Percentiles rank a stretch among this genome's conserved stretches.
These are phyloP conservation scores for Pogonognathellus flavescens DNA, from an alignment of 1,140 invertebrate genomes.

Conservation along the genomic window DNA sequence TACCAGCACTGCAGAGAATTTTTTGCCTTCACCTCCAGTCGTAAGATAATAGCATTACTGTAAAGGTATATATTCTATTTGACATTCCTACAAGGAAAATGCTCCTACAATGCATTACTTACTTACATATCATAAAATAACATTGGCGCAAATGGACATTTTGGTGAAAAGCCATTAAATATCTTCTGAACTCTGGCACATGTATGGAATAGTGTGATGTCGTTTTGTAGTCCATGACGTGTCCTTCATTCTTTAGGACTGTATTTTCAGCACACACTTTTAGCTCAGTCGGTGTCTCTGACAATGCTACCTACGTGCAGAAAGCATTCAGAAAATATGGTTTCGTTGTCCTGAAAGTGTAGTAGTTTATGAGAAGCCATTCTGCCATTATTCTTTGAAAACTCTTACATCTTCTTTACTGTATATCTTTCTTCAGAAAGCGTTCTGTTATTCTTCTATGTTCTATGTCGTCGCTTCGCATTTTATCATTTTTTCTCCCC, in stretches of 20 bases:
- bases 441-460: not conserved
- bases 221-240: not conserved
- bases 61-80: not conserved
- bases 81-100: not conserved
- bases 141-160: not conserved
- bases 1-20: not conserved
- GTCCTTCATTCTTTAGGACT: too few relatives aligned
- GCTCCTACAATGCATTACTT: not conserved
- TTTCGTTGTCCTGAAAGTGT: not conserved
- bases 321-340: not conserved
- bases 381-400: constrained; percentile 1
- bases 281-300: too few relatives aligned
- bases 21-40: not conserved
- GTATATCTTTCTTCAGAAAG: not conserved
- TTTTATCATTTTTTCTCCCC: not conserved
- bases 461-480: not conserved
- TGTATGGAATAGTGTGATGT: not conserved
- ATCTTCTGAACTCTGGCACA: not conserved
- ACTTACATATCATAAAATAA: constrained; percentile 8
- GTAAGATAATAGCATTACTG: not conserved
- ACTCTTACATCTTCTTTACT: constrained; percentile 5
- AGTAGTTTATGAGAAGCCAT: not conserved
- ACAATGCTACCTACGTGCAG: too few relatives aligned
- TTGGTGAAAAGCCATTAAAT: not conserved
- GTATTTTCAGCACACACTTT: too few relatives aligned